phyloP scores from a whole-genome alignment of 2,797 vertebrate genomes.

The Muscicapa comitata region DNA sequence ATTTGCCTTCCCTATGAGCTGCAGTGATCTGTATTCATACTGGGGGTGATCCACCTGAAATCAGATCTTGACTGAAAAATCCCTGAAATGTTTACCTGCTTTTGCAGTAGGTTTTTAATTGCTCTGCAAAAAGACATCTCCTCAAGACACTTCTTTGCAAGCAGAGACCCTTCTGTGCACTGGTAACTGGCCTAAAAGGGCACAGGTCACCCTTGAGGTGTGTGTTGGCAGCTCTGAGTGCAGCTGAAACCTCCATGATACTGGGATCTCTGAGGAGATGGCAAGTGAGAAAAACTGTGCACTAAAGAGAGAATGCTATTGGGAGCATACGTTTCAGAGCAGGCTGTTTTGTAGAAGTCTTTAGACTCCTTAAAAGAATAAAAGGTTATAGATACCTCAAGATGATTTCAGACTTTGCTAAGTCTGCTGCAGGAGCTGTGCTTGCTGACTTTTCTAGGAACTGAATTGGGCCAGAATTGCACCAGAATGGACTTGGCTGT shows the following conservation, averaged over 20 bases:
- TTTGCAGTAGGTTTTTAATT: neutral
- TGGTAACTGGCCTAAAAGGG: neutral
- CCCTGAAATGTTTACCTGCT: neutral
- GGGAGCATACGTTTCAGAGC: neutral
- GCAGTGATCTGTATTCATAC: neutral
- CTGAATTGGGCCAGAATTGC: constrained; percentile 36
- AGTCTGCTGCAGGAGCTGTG: neutral
- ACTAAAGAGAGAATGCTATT: neutral
- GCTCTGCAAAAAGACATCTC: neutral
- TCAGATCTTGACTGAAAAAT: neutral
- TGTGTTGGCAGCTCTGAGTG: neutral
- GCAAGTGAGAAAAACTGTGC: neutral
- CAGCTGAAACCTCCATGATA: neutral
- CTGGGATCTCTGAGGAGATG: neutral
- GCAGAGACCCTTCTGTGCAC: neutral
- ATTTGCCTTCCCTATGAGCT: neutral
- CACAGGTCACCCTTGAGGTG: fast-evolving
- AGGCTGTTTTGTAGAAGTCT: neutral
- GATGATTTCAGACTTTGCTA: neutral
- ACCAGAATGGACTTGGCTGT: neutral
- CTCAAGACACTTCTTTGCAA: neutral
- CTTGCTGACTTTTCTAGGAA: constrained; percentile 37
- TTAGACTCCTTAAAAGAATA: neutral
- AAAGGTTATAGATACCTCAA: neutral
- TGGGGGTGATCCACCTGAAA: neutral